Evolutionary conservation across 2,797 vertebrate genomes (phyloP).

Genomic region (Liparis tanakae): DNA sequence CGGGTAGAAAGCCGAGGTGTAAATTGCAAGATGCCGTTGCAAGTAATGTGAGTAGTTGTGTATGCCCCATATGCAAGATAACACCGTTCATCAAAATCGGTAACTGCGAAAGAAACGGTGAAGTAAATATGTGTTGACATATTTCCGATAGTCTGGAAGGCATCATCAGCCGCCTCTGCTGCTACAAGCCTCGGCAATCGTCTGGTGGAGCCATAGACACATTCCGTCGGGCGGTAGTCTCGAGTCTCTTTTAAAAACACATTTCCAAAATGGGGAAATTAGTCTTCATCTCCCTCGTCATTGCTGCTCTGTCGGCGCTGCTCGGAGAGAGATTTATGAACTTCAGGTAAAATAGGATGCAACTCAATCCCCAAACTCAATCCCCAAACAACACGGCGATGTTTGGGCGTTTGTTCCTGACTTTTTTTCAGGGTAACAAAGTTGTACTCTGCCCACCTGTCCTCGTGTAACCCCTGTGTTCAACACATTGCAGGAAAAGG

Average conservation of each 20-base stretch:
- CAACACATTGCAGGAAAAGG: constrained; percentile 56
- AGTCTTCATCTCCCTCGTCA: constrained; percentile 27
- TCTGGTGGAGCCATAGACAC: background rate
- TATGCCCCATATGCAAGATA: background rate
- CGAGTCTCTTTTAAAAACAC: background rate
- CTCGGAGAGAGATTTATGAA: constrained; percentile 67
- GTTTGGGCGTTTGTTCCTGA: fast-evolving
- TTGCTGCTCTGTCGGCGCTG: constrained; percentile 61
- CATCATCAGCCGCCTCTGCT: constrained; percentile 24
- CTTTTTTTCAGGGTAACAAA: background rate
- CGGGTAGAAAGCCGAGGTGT: background rate
- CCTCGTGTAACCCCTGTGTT: background rate
- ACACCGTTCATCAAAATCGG: background rate
- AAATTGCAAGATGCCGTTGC: background rate
- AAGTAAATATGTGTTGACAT: fast-evolving
- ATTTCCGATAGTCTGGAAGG: constrained; percentile 28
- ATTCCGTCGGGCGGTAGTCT: background rate
- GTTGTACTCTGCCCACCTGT: background rate
- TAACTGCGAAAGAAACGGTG: background rate
- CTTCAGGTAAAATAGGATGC: constrained; percentile 55
- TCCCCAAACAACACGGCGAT: no score
- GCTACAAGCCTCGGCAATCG: background rate
- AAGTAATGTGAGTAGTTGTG: no score
- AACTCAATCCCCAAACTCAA: no score
- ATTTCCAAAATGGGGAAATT: constrained; percentile 65